A percentile compares a stretch with the other conserved stretches of the same genome.
These are phyloP conservation scores for Drosophila acutilabella DNA, from an alignment of 2,888 invertebrate genomes.

Conservation along the genomic window DNA sequence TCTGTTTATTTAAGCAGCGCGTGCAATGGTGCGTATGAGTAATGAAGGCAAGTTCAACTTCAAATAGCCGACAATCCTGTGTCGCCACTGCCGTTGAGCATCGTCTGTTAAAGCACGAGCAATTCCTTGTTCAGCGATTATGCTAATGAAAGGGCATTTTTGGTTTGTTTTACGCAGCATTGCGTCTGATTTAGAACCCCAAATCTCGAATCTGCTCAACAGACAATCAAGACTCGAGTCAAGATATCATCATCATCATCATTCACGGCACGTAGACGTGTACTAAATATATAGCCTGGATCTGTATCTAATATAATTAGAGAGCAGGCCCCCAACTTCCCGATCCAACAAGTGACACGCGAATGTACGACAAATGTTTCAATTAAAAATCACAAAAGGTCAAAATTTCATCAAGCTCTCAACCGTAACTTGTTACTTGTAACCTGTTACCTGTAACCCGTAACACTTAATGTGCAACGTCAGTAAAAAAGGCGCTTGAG, in stretches of 20 bases:
- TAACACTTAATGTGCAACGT: background rate
- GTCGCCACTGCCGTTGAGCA: background rate
- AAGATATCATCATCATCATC: constrained; percentile 13
- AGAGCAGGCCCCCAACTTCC: constrained; percentile 21
- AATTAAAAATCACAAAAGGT: constrained; percentile 59
- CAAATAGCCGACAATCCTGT: constrained; percentile 7
- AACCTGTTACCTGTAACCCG: background rate
- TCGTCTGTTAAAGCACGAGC: constrained; percentile 44
- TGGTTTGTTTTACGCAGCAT: constrained; percentile 50
- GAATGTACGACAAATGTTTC: constrained; percentile 56
- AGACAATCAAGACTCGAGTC: background rate
- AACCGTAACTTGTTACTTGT: too few relatives aligned
- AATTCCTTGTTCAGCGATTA: constrained; percentile 58
- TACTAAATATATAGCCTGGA: constrained; percentile 39
- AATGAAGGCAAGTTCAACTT: constrained; percentile 35
- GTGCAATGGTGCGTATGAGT: constrained; percentile 57
- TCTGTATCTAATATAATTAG: constrained; percentile 66
- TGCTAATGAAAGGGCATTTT: constrained; percentile 69
- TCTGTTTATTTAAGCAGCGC: constrained; percentile 65
- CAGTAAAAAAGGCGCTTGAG: background rate
- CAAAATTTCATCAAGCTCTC: background rate
- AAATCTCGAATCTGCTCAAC: constrained; percentile 9
- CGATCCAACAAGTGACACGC: constrained; percentile 8
- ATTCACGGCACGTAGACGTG: constrained; percentile 61
- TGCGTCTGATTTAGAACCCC: constrained; percentile 34